These are phyloP conservation scores for Nomada hirtipes DNA, from an alignment of 2,888 invertebrate genomes.

Conservation along the genomic window DNA sequence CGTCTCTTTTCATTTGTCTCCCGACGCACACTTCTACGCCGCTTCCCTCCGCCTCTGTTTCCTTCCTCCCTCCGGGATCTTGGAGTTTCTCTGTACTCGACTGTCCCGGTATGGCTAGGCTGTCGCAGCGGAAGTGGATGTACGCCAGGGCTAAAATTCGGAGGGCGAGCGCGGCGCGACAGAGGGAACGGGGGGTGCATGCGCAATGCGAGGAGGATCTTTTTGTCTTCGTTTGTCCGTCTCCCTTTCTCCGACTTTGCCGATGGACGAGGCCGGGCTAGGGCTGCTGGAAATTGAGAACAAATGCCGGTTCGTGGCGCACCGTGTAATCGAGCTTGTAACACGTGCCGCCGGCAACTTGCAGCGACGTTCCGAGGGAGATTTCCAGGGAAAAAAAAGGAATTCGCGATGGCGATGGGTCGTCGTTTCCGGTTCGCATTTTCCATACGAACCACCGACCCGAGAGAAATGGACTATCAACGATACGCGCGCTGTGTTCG, in stretches of 20 bases:
- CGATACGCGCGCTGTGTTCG: neutral
- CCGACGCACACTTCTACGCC: conserved; percentile 4
- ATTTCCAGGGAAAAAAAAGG: conserved; percentile 14
- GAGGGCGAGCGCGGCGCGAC: neutral
- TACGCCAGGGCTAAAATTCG: conserved; percentile 62
- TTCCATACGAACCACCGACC: conserved; percentile 47
- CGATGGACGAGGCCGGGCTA: neutral
- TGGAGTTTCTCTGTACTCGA: conserved; percentile 26
- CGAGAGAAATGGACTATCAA: conserved; percentile 24
- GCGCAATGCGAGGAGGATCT: conserved; percentile 52
- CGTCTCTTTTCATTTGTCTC: conserved; percentile 16
- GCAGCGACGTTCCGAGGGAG: conserved; percentile 29
- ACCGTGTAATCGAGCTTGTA: conserved; percentile 56
- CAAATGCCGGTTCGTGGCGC: conserved; percentile 59
- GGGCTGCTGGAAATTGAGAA: conserved; percentile 51
- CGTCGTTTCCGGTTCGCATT: conserved; percentile 45
- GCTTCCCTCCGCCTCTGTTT: conserved; percentile 16
- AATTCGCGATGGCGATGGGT: neutral
- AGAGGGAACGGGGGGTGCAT: conserved; percentile 49
- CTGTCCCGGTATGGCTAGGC: conserved; percentile 38
- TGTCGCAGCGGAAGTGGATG: conserved; percentile 68
- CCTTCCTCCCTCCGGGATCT: conserved; percentile 15
- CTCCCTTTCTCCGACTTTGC: conserved; percentile 15
- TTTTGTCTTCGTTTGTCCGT: conserved; percentile 33
- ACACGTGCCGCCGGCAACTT: conserved; percentile 55